phyloP scores from a whole-genome alignment of 2,797 vertebrate species.

The Chanos chanos region DNA sequence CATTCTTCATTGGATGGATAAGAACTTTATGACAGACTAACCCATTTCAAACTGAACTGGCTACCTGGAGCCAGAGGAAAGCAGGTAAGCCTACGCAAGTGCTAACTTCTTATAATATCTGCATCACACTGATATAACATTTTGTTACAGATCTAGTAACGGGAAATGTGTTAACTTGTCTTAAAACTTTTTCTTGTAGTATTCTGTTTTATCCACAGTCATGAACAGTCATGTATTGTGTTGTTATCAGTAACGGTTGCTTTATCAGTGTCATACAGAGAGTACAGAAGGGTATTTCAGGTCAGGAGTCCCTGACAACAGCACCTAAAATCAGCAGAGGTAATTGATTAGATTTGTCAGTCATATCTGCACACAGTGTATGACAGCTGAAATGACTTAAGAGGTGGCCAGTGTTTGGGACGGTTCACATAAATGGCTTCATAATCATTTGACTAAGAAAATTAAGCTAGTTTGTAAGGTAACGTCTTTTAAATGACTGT shows the following conservation, averaged over 20 bases:
- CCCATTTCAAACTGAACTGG: too few relatives aligned
- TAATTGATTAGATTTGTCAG: slow-evolving; percentile 39
- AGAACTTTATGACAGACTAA: too few relatives aligned
- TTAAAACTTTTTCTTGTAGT: too few relatives aligned
- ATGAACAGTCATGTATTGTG: background rate
- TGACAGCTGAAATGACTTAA: background rate
- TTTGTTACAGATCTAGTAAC: too few relatives aligned
- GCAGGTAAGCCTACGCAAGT: too few relatives aligned
- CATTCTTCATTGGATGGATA: too few relatives aligned
- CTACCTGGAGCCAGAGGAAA: too few relatives aligned
- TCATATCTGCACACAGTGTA: slow-evolving; percentile 4
- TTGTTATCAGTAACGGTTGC: background rate
- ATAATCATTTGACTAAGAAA: slow-evolving; percentile 9
- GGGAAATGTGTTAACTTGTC: too few relatives aligned
- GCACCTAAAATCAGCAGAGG: slow-evolving; percentile 66
- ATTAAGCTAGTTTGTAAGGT: background rate
- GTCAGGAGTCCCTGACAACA: slow-evolving; percentile 40
- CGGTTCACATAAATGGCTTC: too few relatives aligned
- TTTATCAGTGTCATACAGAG: background rate
- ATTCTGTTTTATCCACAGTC: background rate
- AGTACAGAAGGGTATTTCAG: slow-evolving; percentile 10
- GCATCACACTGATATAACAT: too few relatives aligned
- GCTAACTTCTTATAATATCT: too few relatives aligned
- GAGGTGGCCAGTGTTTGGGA: background rate
- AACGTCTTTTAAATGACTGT: slow-evolving; percentile 4